Evolutionary conservation across 2,888 invertebrate species (phyloP).

Genomic region (Dryococelus australis): DNA sequence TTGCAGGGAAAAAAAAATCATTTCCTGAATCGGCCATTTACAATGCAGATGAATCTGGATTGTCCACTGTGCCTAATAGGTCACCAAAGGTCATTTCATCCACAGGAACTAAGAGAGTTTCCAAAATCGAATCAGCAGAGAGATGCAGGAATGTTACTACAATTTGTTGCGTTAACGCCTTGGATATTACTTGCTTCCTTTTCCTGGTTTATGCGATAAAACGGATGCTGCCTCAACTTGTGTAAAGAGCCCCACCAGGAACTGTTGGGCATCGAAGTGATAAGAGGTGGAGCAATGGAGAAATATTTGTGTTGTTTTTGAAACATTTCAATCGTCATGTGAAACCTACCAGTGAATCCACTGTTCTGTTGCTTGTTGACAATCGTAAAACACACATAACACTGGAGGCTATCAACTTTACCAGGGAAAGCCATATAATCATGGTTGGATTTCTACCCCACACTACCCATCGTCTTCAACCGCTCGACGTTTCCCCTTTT

Average conservation of each 20-base stretch:
- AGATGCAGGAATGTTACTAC: too few relatives aligned
- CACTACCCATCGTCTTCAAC: not conserved
- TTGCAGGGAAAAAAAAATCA: too few relatives aligned
- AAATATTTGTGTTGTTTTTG: not conserved
- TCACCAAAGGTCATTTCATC: too few relatives aligned
- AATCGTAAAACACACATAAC: not conserved
- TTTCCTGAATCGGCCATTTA: too few relatives aligned
- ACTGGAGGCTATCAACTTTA: not conserved
- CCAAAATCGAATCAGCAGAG: too few relatives aligned
- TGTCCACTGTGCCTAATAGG: too few relatives aligned
- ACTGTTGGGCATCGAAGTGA: not conserved
- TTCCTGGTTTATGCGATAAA: too few relatives aligned
- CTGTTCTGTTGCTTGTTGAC: not conserved
- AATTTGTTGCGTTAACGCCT: too few relatives aligned
- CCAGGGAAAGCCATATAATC: not conserved
- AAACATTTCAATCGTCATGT: not conserved
- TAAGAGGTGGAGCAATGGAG: not conserved
- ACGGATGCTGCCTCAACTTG: not conserved
- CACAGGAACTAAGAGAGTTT: too few relatives aligned
- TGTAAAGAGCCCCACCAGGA: not conserved
- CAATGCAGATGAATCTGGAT: too few relatives aligned
- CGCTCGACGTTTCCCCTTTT: not conserved
- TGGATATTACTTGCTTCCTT: too few relatives aligned
- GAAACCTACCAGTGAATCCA: not conserved
- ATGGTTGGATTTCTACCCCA: not conserved